These are phyloP conservation scores for Micromys minutus DNA, from an alignment of 2,113 vertebrate genomes.

Conservation along the genomic window DNA sequence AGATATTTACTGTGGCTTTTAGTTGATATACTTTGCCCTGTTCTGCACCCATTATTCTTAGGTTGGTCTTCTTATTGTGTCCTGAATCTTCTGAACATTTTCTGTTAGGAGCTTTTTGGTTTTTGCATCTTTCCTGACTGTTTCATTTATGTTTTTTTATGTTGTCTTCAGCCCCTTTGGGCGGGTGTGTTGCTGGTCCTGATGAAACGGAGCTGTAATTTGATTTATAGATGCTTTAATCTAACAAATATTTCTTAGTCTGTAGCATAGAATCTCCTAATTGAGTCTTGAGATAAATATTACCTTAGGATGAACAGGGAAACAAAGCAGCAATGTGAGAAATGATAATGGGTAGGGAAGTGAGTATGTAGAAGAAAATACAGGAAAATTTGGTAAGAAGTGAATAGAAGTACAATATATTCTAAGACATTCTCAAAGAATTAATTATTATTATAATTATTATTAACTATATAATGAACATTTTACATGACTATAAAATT, in stretches of 20 bases:
- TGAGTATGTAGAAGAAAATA: too few relatives aligned
- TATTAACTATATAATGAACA: not conserved
- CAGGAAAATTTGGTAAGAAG: not conserved
- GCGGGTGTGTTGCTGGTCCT: too few relatives aligned
- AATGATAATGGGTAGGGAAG: not conserved
- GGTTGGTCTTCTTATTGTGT: too few relatives aligned
- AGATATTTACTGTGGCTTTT: too few relatives aligned
- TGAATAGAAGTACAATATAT: not conserved
- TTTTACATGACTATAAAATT: fast-evolving
- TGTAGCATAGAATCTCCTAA: not conserved
- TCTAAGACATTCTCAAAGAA: not conserved
- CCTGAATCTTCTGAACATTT: too few relatives aligned
- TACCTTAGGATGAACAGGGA: not conserved
- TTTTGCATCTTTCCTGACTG: too few relatives aligned
- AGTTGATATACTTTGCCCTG: too few relatives aligned
- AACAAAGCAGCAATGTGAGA: not conserved
- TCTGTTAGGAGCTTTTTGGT: too few relatives aligned
- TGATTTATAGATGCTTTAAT: not conserved
- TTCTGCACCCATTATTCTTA: too few relatives aligned
- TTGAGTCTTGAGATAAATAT: not conserved
- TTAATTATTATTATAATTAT: not conserved
- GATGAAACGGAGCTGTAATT: too few relatives aligned
- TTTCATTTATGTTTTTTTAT: too few relatives aligned
- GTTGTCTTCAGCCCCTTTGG: too few relatives aligned
- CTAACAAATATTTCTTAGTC: not conserved